Conservation (phyloP, 2,888 invertebrate species). For the Metopia argyrocephala region DNA sequence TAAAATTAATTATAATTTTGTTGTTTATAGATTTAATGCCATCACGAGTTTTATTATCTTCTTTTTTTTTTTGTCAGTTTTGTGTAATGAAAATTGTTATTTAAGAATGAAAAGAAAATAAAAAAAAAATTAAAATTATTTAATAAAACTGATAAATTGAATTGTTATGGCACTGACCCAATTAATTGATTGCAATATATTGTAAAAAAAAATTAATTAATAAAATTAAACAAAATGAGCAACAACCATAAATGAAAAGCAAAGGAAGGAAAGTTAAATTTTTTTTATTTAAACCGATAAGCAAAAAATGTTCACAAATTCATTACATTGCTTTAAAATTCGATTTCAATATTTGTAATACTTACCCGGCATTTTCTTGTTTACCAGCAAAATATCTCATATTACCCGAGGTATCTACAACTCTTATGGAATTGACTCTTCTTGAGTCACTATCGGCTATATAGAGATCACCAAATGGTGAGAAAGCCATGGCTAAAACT, state of each 20-base stretch:
- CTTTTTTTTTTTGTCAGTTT: background rate
- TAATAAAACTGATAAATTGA: constrained; percentile 29
- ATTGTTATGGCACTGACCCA: constrained; percentile 36
- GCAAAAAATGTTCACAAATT: background rate
- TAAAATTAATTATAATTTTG: background rate
- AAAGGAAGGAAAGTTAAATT: no score
- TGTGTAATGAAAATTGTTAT: constrained; percentile 6
- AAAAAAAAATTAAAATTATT: constrained; percentile 9
- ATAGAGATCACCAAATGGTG: constrained; percentile 93
- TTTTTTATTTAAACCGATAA: background rate
- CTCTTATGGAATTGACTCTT: constrained; percentile 88
- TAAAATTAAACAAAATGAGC: background rate
- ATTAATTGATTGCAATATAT: constrained; percentile 37
- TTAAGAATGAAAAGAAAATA: background rate
- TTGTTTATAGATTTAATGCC: background rate
- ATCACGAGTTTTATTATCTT: constrained; percentile 15
- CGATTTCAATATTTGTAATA: constrained; percentile 27
- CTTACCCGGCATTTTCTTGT: constrained; percentile 80
- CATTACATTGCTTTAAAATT: no score
- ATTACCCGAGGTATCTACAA: constrained; percentile 93
- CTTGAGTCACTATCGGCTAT: constrained; percentile 95
- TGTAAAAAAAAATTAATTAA: constrained; percentile 11
- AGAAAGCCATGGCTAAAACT: constrained; percentile 92
- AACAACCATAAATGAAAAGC: background rate
- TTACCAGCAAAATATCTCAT: constrained; percentile 96